Evolutionary conservation across 2,113 vertebrate species (phyloP).

Genomic region (Serinus canaria): DNA sequence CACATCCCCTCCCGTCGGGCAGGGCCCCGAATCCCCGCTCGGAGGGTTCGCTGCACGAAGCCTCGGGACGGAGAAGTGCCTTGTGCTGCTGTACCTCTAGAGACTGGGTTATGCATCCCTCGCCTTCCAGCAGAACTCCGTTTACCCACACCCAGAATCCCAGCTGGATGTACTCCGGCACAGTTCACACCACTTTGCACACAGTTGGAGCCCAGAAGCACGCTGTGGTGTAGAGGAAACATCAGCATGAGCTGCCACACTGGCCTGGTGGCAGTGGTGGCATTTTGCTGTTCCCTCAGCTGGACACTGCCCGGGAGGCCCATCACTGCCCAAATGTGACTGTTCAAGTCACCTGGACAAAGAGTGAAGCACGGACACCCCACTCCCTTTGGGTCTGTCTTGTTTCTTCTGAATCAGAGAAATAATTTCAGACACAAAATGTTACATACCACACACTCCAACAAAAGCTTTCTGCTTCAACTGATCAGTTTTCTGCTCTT

Average conservation of each 20-base stretch:
- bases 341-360: not conserved
- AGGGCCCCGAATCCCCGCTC: not conserved
- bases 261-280: not conserved
- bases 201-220: not conserved
- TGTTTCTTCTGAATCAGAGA: not conserved
- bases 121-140: rapidly evolving
- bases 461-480: not conserved
- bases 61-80: rapidly evolving
- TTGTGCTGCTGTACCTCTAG: rapidly evolving
- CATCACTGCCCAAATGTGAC: rapidly evolving
- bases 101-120: rapidly evolving
- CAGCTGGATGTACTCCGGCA: rapidly evolving
- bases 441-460: rapidly evolving
- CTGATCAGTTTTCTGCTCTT: rapidly evolving
- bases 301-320: rapidly evolving
- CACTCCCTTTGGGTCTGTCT: not conserved
- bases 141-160: rapidly evolving
- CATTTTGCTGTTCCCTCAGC: no score
- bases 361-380: rapidly evolving
- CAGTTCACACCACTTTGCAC: rapidly evolving
- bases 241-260: rapidly evolving
- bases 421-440: not conserved
- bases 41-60: rapidly evolving
- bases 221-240: rapidly evolving
- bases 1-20: not conserved